These are phyloP conservation scores for Melanotaenia maccullochi DNA, from an alignment of 2,797 vertebrate genomes.

Conservation along the genomic window DNA sequence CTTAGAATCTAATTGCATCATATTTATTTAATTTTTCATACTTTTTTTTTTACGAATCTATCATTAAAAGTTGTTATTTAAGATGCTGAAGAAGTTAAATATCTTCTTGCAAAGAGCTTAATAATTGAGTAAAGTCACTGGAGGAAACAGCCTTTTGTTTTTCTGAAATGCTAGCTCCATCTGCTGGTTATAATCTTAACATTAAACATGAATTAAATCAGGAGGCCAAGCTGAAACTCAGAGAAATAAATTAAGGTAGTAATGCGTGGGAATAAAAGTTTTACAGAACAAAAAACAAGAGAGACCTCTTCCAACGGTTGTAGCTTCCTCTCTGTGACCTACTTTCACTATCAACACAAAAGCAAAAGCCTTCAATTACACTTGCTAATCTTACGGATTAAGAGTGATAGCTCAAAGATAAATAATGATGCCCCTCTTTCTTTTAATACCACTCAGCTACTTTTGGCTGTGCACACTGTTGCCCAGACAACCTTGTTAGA, in stretches of 20 bases:
- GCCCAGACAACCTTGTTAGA: conserved; percentile 61
- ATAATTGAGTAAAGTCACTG: neutral
- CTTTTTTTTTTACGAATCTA: neutral
- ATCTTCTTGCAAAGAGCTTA: neutral
- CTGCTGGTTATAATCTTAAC: conserved; percentile 61
- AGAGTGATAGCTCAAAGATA: conserved; percentile 60
- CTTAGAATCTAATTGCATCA: neutral
- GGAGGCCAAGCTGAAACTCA: neutral
- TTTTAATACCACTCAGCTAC: conserved; percentile 52
- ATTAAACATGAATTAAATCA: conserved; percentile 6
- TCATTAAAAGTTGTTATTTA: neutral
- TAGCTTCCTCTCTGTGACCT: conserved; percentile 39
- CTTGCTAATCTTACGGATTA: conserved; percentile 49
- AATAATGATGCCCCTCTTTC: conserved; percentile 50
- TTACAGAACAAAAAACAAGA: neutral
- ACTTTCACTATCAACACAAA: conserved; percentile 29
- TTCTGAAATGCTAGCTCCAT: conserved; percentile 65
- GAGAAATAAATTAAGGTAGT: neutral
- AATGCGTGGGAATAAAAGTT: conserved; percentile 2
- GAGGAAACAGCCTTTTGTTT: conserved; percentile 6
- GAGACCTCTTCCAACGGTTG: conserved; percentile 21
- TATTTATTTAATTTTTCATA: neutral
- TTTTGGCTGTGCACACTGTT: conserved; percentile 54
- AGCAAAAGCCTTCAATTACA: conserved; percentile 49
- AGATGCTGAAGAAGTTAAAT: neutral